Evolutionary conservation across 2,113 vertebrate species (phyloP).

Genomic region (Gobio gobio): DNA sequence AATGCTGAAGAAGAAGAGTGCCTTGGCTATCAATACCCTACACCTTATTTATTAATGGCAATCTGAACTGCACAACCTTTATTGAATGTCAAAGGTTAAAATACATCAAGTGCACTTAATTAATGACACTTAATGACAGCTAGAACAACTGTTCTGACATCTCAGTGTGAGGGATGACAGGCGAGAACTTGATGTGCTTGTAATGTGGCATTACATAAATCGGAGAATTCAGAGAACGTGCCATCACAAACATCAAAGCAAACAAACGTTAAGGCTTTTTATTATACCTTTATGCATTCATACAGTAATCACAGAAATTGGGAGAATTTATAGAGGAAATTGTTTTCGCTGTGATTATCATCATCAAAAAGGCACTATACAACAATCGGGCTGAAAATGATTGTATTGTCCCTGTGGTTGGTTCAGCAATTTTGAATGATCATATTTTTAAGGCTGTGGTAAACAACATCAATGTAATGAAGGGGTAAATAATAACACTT

Average conservation of each 20-base stretch:
- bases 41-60: neutral
- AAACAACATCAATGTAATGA: neutral
- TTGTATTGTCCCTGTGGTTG: neutral
- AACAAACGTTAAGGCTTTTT: neutral
- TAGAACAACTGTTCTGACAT: neutral
- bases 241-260: neutral
- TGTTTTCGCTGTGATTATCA: neutral
- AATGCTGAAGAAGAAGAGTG: neutral
- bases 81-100: slow-evolving; percentile 31
- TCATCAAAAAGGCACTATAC: neutral
- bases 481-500: neutral
- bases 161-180: neutral
- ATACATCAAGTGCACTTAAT: slow-evolving; percentile 17
- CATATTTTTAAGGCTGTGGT: neutral
- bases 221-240: neutral
- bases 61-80: neutral
- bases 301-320: neutral
- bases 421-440: neutral
- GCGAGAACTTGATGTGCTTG: neutral
- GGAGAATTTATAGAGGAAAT: neutral
- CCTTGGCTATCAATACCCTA: neutral
- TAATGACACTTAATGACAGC: slow-evolving; percentile 21
- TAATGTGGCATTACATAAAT: neutral
- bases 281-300: neutral
- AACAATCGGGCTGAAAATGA: neutral